Evolutionary conservation across 2,113 vertebrate genomes (phyloP).

Genomic region (Embiotoca jacksoni): DNA sequence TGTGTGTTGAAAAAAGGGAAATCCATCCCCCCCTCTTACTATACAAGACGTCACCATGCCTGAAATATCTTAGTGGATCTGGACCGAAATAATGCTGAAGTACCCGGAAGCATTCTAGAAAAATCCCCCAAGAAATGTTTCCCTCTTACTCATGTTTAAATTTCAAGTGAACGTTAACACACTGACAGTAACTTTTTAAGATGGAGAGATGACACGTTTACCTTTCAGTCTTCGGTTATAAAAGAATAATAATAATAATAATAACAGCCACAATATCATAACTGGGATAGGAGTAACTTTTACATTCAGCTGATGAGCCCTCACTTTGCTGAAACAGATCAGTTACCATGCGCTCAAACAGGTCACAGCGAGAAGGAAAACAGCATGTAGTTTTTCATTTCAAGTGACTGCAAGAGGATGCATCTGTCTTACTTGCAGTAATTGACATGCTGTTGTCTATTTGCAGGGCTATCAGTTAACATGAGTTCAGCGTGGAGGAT

Average conservation of each 20-base stretch:
- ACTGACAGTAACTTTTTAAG: neutral
- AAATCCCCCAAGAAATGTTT: neutral
- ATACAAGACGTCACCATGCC: constrained; percentile 15
- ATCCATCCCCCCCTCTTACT: neutral
- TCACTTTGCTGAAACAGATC: constrained; percentile 2
- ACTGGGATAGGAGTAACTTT: neutral
- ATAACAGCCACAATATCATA: neutral
- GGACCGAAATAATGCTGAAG: constrained; percentile 21
- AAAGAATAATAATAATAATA: too few species aligned
- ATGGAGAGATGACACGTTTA: neutral
- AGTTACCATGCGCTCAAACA: fast-evolving
- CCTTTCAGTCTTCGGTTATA: too few species aligned
- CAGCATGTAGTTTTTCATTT: neutral
- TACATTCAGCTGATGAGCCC: neutral
- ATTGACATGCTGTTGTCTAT: too few species aligned
- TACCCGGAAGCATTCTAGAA: constrained; percentile 1
- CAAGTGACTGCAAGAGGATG: neutral
- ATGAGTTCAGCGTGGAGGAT: too few species aligned
- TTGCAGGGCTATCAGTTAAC: too few species aligned
- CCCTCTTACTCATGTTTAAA: neutral
- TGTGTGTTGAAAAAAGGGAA: neutral
- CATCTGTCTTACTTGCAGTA: too few species aligned
- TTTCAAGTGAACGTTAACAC: neutral
- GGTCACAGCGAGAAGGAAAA: neutral
- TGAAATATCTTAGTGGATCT: constrained; percentile 17